phyloP scores from a whole-genome alignment of 2,888 invertebrate genomes.

The Mystacides longicornis region DNA sequence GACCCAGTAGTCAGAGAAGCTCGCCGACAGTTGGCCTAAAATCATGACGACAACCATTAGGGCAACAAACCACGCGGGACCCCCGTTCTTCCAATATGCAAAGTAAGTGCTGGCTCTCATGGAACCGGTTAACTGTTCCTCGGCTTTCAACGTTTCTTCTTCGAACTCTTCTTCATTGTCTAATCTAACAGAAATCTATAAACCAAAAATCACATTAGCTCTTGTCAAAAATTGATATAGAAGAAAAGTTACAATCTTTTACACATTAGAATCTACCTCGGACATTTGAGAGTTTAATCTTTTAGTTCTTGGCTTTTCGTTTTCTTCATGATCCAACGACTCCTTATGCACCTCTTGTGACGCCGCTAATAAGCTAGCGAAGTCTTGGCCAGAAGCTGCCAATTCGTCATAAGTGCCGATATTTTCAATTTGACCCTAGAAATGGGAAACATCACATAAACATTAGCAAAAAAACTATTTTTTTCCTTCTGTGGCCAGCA shows the following conservation, averaged over 20 bases:
- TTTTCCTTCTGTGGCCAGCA: too few species aligned
- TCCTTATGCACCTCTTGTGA: conserved; percentile 34
- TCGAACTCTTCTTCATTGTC: conserved; percentile 17
- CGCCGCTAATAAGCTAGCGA: conserved; percentile 37
- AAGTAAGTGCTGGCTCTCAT: conserved; percentile 38
- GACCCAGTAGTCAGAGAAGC: conserved; percentile 23
- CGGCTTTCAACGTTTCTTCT: conserved; percentile 37
- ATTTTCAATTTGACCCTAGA: conserved; percentile 50
- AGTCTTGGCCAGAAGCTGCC: conserved; percentile 46
- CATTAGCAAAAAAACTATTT: not conserved
- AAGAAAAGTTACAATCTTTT: too few species aligned
- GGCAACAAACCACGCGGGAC: conserved; percentile 38
- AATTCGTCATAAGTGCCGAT: conserved; percentile 54
- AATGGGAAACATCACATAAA: not conserved
- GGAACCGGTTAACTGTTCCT: conserved; percentile 34
- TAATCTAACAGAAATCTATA: conserved; percentile 8
- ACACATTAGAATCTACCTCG: too few species aligned
- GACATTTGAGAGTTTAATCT: conserved; percentile 36
- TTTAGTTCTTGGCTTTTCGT: conserved; percentile 27
- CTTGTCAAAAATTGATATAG: not conserved
- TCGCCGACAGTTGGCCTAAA: conserved; percentile 23
- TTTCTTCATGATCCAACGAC: conserved; percentile 30
- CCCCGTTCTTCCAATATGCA: conserved; percentile 44
- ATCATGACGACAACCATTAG: conserved; percentile 30
- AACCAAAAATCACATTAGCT: not conserved